Evolutionary conservation across 1,140 invertebrate species (phyloP), one percentile per base, ranked within the genome.

Genomic region (Drosophila athabasca): DNA sequence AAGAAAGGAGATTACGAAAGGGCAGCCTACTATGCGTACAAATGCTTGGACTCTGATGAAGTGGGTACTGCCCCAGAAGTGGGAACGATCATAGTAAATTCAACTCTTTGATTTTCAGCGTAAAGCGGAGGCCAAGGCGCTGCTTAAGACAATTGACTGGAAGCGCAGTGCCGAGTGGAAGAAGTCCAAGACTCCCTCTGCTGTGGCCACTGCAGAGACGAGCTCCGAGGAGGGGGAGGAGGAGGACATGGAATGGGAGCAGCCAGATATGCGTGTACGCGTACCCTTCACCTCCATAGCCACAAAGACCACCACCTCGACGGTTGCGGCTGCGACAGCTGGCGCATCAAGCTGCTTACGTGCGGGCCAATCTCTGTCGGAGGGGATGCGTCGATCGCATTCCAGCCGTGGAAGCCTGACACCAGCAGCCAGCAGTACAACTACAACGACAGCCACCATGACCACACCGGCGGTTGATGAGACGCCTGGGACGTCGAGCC

Each of bases 1-100:
- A 95, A 95, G 58, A 95, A 95, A 74, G 95, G 94, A 2, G 93
- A 96, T 49, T 93, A 98, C 43, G 97, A 99, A 87, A 95, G 96
- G 62, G 97, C 98, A 0, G 96, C 97, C 80, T 95, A 95, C 76
- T 98, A 97, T 92, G 98, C 98, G 0, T 97, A 98, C 87, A 98
- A 98, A 90, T 99, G 98, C 92, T 93, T 98, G 22, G 89, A 91
- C 59, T 90, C 87, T 0, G 89, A 92, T 67, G 90, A 92, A 67
- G 90, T 92, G 61, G 58, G 71, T 61, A 43, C 8, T 15, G 0
- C 2, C 6, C 1, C 6, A 15, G 2, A 1, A 51, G 1, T 0
- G 4, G 0, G 1, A 43, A 13, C 8, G 3, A 11, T n/a, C 1
- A 2, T 39, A 66, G 13, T 5, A 31, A 15, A 2, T 6, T 2